A percentile compares a stretch with the other conserved stretches of the same genome.
These are phyloP conservation scores for Muraenolepis orangiensis DNA, from an alignment of 2,797 vertebrate genomes.

Conservation along the genomic window DNA sequence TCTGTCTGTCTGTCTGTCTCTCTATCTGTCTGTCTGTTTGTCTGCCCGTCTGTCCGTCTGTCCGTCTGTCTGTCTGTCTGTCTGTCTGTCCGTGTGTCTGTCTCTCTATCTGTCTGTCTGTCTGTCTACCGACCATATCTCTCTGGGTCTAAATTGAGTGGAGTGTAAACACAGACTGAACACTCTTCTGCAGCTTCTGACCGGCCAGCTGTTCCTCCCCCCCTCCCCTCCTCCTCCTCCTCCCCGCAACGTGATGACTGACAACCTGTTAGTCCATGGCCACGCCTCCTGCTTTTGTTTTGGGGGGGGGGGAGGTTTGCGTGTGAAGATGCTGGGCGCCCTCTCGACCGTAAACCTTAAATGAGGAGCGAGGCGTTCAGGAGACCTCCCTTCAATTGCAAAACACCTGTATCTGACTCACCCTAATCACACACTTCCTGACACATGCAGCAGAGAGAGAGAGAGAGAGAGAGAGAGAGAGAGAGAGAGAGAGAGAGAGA, in stretches of 20 bases:
- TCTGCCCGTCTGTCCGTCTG: too few relatives aligned
- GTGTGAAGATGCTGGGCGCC: slow-evolving; percentile 64
- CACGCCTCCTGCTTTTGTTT: slow-evolving; percentile 46
- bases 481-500: too few relatives aligned
- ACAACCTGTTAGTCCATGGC: slow-evolving; percentile 22
- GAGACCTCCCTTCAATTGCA: slow-evolving; percentile 64
- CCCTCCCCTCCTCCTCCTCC: not conserved
- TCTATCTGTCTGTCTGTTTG: too few relatives aligned
- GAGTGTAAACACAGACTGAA: slow-evolving; percentile 37
- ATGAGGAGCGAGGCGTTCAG: slow-evolving; percentile 44
- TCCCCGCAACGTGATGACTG: slow-evolving; percentile 36
- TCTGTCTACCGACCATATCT: not conserved
- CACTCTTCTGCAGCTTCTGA: slow-evolving; percentile 33
- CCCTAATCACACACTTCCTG: slow-evolving; percentile 63
- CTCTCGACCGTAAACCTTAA: slow-evolving; percentile 59
- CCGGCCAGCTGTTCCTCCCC: slow-evolving; percentile 17
- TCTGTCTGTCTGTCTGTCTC: not conserved
- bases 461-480: too few relatives aligned
- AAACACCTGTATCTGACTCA: slow-evolving; percentile 77
- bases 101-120: not conserved
- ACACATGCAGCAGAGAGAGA: too few relatives aligned
- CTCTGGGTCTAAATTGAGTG: not conserved
- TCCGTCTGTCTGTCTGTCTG: too few relatives aligned
- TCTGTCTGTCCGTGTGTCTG: not conserved
- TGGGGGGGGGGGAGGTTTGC: slow-evolving; percentile 52